Evolutionary conservation across 2,888 invertebrate species (phyloP).

Genomic region (Phrixothrix hirtus): DNA sequence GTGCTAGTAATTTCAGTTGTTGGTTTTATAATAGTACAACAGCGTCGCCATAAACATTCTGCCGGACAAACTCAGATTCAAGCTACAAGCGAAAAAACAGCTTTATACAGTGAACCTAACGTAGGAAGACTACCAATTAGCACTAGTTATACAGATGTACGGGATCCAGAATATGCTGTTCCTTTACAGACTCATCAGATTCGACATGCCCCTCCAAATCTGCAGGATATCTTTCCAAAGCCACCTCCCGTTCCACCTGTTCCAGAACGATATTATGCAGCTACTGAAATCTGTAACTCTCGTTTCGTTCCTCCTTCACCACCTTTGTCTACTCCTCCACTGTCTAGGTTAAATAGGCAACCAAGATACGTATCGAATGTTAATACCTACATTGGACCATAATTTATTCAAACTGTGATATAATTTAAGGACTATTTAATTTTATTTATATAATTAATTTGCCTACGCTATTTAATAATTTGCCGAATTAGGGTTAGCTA

Average conservation of each 20-base stretch:
- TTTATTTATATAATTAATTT: neutral
- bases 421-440: slow-evolving; percentile 16
- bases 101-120: slow-evolving; percentile 53
- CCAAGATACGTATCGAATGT: slow-evolving; percentile 50
- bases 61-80: slow-evolving; percentile 48
- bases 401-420: slow-evolving; percentile 49
- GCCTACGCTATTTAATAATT: slow-evolving; percentile 3
- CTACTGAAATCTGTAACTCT: slow-evolving; percentile 66
- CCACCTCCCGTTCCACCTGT: slow-evolving; percentile 69
- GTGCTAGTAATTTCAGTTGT: slow-evolving; percentile 51
- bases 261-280: slow-evolving; percentile 72
- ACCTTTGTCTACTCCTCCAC: slow-evolving; percentile 54
- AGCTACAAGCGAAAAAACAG: slow-evolving; percentile 52
- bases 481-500: slow-evolving; percentile 16
- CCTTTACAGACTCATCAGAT: slow-evolving; percentile 61
- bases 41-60: slow-evolving; percentile 49
- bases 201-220: slow-evolving; percentile 58
- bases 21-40: slow-evolving; percentile 51
- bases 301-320: slow-evolving; percentile 54
- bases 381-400: slow-evolving; percentile 53
- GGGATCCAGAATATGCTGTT: slow-evolving; percentile 67
- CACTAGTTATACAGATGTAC: slow-evolving; percentile 56
- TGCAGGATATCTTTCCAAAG: slow-evolving; percentile 64
- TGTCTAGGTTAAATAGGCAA: slow-evolving; percentile 55
- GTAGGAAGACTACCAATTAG: slow-evolving; percentile 43